These are phyloP conservation scores for Caloenas nicobarica DNA, from an alignment of 2,113 vertebrate genomes.

Conservation along the genomic window DNA sequence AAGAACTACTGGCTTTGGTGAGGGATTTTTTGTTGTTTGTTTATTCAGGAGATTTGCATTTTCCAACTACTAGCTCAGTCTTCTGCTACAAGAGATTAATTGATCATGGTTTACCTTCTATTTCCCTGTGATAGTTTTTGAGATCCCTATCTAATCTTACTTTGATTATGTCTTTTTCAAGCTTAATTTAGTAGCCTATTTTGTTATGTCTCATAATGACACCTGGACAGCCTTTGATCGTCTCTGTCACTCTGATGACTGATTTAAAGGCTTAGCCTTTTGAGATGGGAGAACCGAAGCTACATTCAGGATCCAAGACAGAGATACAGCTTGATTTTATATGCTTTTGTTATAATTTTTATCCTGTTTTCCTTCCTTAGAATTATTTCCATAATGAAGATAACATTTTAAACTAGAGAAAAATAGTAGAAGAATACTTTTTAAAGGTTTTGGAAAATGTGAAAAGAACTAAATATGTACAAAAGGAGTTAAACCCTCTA, in stretches of 20 bases:
- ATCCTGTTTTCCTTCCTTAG: background rate
- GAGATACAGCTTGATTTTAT: background rate
- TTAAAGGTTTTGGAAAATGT: background rate
- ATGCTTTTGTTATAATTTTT: background rate
- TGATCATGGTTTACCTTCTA: background rate
- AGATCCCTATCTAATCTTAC: background rate
- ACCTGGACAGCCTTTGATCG: background rate
- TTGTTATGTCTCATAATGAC: background rate
- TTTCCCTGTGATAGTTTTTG: background rate
- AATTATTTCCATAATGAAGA: background rate
- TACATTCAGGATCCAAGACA: background rate
- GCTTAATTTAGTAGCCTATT: background rate
- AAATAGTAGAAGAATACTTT: background rate
- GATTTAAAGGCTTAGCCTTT: background rate
- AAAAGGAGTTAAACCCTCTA: background rate
- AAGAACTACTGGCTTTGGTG: background rate
- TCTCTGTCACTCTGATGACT: background rate
- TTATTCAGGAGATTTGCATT: background rate
- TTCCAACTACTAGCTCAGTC: background rate
- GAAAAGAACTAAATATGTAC: background rate
- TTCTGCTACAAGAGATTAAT: background rate
- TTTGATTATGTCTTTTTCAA: background rate
- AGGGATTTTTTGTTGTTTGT: background rate
- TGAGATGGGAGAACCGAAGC: background rate
- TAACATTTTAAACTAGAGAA: background rate